Evolutionary conservation across 2,888 invertebrate genomes (phyloP), one percentile per base, ranked within the genome.

Genomic region (Pseudoips prasinana): DNA sequence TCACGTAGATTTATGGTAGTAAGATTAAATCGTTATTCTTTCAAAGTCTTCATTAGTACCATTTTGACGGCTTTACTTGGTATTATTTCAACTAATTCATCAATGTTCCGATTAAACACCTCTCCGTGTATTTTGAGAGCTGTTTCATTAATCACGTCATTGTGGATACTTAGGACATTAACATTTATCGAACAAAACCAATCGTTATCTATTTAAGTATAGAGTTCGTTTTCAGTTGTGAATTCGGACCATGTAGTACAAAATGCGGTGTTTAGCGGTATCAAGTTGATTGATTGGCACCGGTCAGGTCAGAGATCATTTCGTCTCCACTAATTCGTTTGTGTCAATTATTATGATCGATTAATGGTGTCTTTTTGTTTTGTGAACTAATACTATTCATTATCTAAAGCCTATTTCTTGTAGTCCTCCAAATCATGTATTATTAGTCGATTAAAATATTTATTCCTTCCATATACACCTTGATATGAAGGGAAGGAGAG

Each of bases 251-350:
- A 30, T 53, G 46, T 56, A 63, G 63, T 66, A 35, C 60, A 64
- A 64, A 68, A 68, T 64, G 63, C 57, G 61, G 71, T 72, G 66
- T 77, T 81, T 74, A 77, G 73, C 46, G 43, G 76, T 78, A 77
- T 82, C 74, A 69, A 52, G 60, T 69, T 84, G 86, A 85, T 86
- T 76, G 86, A 85, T 84, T 69, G 81, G 73, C 71, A 67, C 54
- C 64, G 68, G 60, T 60, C 54, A 63, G 79, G 75, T 78, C 76
- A 70, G 72, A 72, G 82, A 83, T 82, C 83, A 77, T 49, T 63
- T 62, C 59, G 67, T 59, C 62, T 61, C 51, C 54, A 70, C 73
- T 79, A 77, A 82, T 78, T 73, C 73, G 64, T 72, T 69, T 63
- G 64, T 64, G 62, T 67, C 64, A 63, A 65, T 73, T 69, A 74